These are phyloP conservation scores for Solenopsis invicta DNA, from an alignment of 1,140 invertebrate species.

Conservation along the genomic window DNA sequence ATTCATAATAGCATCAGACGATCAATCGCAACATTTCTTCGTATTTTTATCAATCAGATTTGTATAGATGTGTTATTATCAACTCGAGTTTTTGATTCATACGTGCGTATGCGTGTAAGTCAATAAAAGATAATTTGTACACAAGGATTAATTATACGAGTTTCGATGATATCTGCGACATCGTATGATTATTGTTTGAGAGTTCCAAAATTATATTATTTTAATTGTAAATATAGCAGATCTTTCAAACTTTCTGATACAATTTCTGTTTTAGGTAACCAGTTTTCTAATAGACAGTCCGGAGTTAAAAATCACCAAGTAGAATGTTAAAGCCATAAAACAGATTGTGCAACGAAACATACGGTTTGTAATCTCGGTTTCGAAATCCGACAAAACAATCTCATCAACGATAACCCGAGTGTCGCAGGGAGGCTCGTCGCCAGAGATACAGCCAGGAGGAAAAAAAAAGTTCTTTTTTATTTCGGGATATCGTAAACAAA, in stretches of 20 bases:
- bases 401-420: neutral
- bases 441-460: neutral
- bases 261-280: neutral
- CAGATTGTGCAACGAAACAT: neutral
- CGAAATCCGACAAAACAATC: neutral
- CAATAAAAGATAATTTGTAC: neutral
- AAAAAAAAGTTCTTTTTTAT: neutral
- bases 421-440: neutral
- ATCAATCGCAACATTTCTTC: neutral
- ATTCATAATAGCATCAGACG: neutral
- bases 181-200: neutral
- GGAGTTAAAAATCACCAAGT: neutral
- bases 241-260: neutral
- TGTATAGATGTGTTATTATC: neutral
- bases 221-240: neutral
- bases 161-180: neutral
- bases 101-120: neutral
- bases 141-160: neutral
- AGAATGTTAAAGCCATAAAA: neutral
- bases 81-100: neutral
- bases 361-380: neutral
- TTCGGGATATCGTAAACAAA: conserved; percentile 3
- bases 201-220: neutral
- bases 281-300: neutral
- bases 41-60: neutral